phyloP scores from a whole-genome alignment of 2,888 invertebrate species.

The Dromius quadrimaculatus region DNA sequence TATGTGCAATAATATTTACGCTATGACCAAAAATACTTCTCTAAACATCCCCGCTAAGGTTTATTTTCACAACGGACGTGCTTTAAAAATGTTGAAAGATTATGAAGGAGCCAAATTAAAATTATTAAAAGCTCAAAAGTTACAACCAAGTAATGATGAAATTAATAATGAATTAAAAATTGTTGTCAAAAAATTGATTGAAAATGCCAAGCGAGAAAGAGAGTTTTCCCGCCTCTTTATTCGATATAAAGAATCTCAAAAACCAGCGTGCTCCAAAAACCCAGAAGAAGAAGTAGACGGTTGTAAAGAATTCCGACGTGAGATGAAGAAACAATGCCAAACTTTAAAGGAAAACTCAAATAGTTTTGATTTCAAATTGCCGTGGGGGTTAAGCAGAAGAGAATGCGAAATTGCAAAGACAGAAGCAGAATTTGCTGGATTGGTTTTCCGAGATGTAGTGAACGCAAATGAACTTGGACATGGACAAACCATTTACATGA shows the following conservation, averaged over 20 bases:
- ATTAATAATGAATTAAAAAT: conserved; percentile 70
- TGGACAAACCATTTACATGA: conserved; percentile 7
- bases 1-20: conserved; percentile 72
- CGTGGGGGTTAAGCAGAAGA: conserved; percentile 65
- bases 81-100: conserved; percentile 73
- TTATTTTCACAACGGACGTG: conserved; percentile 77
- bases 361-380: conserved; percentile 67
- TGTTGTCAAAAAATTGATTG: conserved; percentile 64
- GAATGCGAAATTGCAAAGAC: conserved; percentile 68
- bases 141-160: conserved; percentile 70
- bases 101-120: conserved; percentile 71
- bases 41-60: conserved; percentile 73
- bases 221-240: conserved; percentile 62
- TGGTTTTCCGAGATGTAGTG: conserved; percentile 65
- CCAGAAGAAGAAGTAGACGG: conserved; percentile 60
- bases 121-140: conserved; percentile 69
- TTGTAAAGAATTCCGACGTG: conserved; percentile 61
- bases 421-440: conserved; percentile 67
- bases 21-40: conserved; percentile 68
- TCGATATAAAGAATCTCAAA: conserved; percentile 54
- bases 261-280: conserved; percentile 49
- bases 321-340: conserved; percentile 67
- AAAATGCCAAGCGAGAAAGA: conserved; percentile 60
- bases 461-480: conserved; percentile 32
- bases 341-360: conserved; percentile 67